Base-by-base conservation (phyloP, 2,113 vertebrate species). In the Gadus macrocephalus region DNA sequence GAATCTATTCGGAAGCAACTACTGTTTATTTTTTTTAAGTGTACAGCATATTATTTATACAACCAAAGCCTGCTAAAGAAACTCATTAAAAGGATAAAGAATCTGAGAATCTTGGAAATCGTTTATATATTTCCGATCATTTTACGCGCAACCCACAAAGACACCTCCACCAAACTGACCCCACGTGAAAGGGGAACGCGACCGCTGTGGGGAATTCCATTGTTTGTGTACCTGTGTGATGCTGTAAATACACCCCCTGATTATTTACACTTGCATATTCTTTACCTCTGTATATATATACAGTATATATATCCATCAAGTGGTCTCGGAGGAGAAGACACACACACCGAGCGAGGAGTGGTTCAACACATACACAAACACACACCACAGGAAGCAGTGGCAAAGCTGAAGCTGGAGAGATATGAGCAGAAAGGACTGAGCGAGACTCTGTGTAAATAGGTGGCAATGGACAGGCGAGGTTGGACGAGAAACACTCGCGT, bases 331-430 rank as follows among this genome's bases (percentile, higher is more conserved):
- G 83, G 76, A 87, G 81, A 25, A 25, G 25, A 25, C 25, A 87
- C 88, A 83, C 3, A 62, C 58, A 63, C 85, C 84, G 79, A 85
- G 84, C 81, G 28, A 80, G 86, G 87, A 84, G 87, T 86, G 81
- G 82, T 78, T 78, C 74, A 81, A 35, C 31, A 35, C 31, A 35
- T 35, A 35, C 80, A 25, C 25, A 25, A n/a, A 20, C 20, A 20
- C 70, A 79, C 70, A 70, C 67, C 78, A 79, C 64, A 76, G 74
- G 82, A 62, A 71, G 78, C 78, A 83, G 78, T 69, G 68, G 78
- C 80, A 25, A 25, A 25, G 88, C 89, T 87, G 87, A 88, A 90
- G 88, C 88, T 90, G 89, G 89, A 89, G 80, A 86, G 77, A 89
- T 85, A 80, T 83, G 42, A 14, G 80, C 86, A 76, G 75, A 72